These are phyloP conservation scores for Apodemus sylvaticus DNA, from an alignment of 2,113 vertebrate genomes.

Conservation along the genomic window DNA sequence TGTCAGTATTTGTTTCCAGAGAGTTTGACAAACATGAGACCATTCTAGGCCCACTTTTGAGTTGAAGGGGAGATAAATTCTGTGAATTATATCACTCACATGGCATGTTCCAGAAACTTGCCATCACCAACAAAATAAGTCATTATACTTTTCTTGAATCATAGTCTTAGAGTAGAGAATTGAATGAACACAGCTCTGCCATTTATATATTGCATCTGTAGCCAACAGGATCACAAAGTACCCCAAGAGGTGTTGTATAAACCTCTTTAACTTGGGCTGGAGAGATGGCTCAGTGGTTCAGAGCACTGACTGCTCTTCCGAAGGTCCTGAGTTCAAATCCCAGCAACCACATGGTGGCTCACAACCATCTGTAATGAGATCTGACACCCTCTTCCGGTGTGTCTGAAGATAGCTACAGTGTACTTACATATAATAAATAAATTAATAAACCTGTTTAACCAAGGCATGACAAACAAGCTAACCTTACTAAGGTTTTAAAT, in stretches of 20 bases:
- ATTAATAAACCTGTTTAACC: not conserved
- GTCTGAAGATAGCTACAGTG: too few relatives aligned
- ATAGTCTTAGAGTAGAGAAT: conserved; percentile 17
- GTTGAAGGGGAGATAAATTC: not conserved
- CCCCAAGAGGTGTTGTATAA: not conserved
- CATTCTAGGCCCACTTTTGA: conserved; percentile 18
- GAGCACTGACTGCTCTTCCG: too few relatives aligned
- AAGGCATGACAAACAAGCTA: conserved; percentile 10
- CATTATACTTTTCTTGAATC: conserved; percentile 36
- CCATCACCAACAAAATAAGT: not conserved
- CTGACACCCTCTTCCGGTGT: too few relatives aligned
- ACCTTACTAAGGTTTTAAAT: conserved; percentile 42
- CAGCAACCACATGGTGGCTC: too few relatives aligned
- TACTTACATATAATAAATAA: too few relatives aligned
- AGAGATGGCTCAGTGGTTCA: too few relatives aligned
- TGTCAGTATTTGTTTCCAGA: not conserved
- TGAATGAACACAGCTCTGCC: conserved; percentile 2
- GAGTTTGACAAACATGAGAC: not conserved
- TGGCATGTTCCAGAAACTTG: not conserved
- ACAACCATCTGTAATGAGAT: too few relatives aligned
- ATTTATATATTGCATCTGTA: not conserved
- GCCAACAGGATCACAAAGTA: not conserved
- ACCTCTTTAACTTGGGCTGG: not conserved
- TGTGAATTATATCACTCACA: conserved; percentile 15
- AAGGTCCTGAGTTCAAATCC: too few relatives aligned